Conservation (phyloP, 2,113 vertebrate species). For the Ailurus styani region DNA sequence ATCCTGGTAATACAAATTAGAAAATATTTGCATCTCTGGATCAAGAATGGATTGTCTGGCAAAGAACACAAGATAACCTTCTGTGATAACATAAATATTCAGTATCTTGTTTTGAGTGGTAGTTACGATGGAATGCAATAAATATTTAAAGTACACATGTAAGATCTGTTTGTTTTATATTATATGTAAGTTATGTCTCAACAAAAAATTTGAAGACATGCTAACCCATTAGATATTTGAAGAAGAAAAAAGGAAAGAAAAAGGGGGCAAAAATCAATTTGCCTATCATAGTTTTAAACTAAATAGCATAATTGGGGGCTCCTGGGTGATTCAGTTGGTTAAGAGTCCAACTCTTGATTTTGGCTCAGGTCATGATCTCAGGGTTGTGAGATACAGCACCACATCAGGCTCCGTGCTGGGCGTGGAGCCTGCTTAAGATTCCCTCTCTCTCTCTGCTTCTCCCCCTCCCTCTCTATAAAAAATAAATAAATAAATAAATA, state of each 20-base stretch:
- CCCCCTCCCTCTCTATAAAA: neutral
- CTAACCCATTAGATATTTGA: neutral
- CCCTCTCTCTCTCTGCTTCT: neutral
- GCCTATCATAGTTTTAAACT: neutral
- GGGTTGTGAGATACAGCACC: neutral
- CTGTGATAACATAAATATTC: neutral
- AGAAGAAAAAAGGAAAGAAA: neutral
- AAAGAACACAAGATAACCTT: neutral
- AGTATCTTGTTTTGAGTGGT: neutral
- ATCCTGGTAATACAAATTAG: neutral
- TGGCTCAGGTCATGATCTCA: neutral
- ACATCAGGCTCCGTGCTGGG: no score
- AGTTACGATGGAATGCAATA: neutral
- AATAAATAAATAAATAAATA: no score
- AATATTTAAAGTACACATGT: neutral
- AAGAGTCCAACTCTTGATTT: neutral
- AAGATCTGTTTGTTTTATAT: neutral
- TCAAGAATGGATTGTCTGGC: neutral
- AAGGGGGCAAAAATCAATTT: neutral
- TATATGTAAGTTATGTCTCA: neutral
- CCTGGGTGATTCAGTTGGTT: neutral
- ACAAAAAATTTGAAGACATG: neutral
- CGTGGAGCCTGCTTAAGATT: neutral
- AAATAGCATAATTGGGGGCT: neutral
- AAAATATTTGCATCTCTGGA: neutral